Conservation (phyloP, 2,113 vertebrate genomes). For the Pituophis catenifer region DNA sequence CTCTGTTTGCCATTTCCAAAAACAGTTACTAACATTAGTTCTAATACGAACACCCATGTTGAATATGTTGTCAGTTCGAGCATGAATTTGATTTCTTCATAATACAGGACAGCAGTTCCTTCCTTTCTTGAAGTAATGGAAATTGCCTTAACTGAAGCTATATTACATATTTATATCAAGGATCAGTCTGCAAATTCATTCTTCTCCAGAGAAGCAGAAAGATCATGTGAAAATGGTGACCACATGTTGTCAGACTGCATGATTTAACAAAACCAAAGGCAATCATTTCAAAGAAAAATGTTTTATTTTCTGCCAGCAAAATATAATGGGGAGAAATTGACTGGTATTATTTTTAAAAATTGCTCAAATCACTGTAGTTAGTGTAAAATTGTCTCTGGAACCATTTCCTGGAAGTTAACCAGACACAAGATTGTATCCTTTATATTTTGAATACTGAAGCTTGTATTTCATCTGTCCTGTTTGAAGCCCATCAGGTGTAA, state of each 20-base stretch:
- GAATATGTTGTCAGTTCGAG: constrained; percentile 43
- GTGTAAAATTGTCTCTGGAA: constrained; percentile 83
- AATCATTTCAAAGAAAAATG: constrained; percentile 83
- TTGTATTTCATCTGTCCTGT: constrained; percentile 73
- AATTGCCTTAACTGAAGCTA: constrained; percentile 61
- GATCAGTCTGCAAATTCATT: constrained; percentile 73
- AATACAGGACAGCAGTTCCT: constrained; percentile 51
- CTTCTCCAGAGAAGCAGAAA: constrained; percentile 72
- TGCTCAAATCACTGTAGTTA: constrained; percentile 87
- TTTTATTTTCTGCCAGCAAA: constrained; percentile 85
- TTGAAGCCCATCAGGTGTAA: constrained; percentile 71
- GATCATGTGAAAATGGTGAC: constrained; percentile 78
- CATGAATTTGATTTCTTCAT: constrained; percentile 37
- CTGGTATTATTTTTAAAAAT: constrained; percentile 87
- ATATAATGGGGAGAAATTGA: constrained; percentile 85
- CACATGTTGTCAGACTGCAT: constrained; percentile 81
- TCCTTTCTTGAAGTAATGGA: constrained; percentile 60
- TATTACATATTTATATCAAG: constrained; percentile 73
- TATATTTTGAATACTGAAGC: constrained; percentile 79
- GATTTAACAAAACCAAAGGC: constrained; percentile 82
- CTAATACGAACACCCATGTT: not conserved
- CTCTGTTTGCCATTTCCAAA: not conserved
- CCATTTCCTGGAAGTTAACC: constrained; percentile 81
- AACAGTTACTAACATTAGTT: constrained; percentile 12
- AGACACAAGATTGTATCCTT: constrained; percentile 80